A percentile compares a stretch with the other conserved stretches of the same genome.
Evolutionary conservation across 2,113 vertebrate species (phyloP).

Genomic region (Actenoides hombroni): DNA sequence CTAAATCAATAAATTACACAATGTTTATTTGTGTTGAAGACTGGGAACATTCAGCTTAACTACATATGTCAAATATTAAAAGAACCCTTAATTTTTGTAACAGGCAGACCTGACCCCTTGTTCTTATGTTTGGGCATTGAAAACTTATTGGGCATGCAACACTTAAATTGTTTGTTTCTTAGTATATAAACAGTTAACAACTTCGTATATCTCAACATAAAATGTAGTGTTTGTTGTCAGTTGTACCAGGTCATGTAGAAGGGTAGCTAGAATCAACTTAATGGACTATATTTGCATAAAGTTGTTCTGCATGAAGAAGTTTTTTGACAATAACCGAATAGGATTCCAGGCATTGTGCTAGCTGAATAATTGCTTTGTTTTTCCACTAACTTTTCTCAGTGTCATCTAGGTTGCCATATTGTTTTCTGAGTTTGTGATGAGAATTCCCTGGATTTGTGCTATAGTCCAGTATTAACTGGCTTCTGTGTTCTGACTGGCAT

Average conservation of each 20-base stretch:
- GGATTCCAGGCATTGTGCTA: neutral
- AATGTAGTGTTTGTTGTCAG: neutral
- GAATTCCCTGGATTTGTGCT: neutral
- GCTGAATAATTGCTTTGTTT: neutral
- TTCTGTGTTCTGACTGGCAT: neutral
- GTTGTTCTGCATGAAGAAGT: neutral
- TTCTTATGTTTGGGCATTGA: neutral
- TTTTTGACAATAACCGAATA: neutral
- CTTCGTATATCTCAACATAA: neutral
- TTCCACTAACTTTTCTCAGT: neutral
- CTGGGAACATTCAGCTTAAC: neutral
- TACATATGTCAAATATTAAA: neutral
- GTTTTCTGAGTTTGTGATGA: neutral
- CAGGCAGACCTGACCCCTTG: neutral
- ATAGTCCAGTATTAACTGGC: neutral
- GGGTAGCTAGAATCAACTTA: neutral
- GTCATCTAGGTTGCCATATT: neutral
- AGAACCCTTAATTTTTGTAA: neutral
- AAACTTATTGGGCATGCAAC: neutral
- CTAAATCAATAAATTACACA: neutral
- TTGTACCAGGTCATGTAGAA: neutral
- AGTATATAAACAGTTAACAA: neutral
- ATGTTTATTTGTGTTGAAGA: neutral
- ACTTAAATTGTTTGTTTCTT: neutral
- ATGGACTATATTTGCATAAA: neutral